Percentiles rank a stretch among this genome's conserved stretches.
These are phyloP conservation scores for Tapirus terrestris DNA, from an alignment of 2,113 vertebrate species.

Conservation along the genomic window DNA sequence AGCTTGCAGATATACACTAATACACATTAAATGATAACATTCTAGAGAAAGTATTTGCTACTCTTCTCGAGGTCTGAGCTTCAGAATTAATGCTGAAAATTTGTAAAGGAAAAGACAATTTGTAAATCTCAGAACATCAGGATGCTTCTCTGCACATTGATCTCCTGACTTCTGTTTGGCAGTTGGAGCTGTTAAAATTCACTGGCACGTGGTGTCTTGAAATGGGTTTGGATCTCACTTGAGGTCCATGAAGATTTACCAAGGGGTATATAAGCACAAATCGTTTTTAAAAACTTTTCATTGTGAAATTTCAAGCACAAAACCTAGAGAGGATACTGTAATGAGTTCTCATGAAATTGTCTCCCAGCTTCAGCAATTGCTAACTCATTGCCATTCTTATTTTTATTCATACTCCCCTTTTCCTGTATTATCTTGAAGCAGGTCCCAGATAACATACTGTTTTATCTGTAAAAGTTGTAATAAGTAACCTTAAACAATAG, in stretches of 20 bases:
- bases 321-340: background rate
- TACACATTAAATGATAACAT: background rate
- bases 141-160: background rate
- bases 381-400: background rate
- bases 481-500: background rate
- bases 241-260: background rate
- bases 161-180: no score
- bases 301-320: background rate
- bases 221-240: background rate
- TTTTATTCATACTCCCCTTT: background rate
- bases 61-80: background rate
- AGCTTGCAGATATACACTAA: background rate
- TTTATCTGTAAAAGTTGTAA: background rate
- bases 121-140: background rate
- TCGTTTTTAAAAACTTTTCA: background rate
- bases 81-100: background rate
- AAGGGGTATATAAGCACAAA: background rate
- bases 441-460: background rate
- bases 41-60: background rate
- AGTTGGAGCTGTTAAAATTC: background rate
- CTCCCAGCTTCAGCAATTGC: background rate
- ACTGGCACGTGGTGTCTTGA: background rate
- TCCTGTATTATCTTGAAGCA: background rate
- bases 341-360: background rate
- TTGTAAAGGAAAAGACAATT: background rate